phyloP scores from a whole-genome alignment of 2,888 invertebrate genomes.

The Phytoseiulus persimilis region DNA sequence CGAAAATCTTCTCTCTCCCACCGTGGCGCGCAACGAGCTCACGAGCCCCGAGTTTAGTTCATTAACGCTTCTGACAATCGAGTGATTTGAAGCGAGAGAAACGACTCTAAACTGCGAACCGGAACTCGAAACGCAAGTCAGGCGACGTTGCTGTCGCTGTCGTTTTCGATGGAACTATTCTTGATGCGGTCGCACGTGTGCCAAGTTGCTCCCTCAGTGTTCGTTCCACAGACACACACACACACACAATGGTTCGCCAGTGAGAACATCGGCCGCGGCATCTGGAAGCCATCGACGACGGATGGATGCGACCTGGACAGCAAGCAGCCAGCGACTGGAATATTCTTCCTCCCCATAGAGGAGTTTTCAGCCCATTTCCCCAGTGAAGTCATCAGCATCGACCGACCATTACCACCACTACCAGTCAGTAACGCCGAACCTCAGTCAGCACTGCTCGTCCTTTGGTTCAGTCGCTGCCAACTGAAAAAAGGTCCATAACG shows the following conservation, averaged over 20 bases:
- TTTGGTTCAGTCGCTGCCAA: neutral
- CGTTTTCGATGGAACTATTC: neutral
- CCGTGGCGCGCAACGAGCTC: neutral
- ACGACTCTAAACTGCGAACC: neutral
- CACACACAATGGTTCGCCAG: neutral
- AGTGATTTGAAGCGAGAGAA: neutral
- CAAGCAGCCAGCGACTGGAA: neutral
- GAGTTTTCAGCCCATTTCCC: slow-evolving; percentile 5
- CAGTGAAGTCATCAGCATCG: slow-evolving; percentile 5
- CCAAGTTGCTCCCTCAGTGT: slow-evolving; percentile 5
- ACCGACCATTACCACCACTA: neutral
- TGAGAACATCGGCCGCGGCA: neutral
- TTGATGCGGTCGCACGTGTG: neutral
- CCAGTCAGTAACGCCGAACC: neutral
- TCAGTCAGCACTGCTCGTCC: neutral
- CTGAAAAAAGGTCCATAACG: neutral
- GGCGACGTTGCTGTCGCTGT: neutral
- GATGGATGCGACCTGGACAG: neutral
- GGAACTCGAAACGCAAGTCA: neutral
- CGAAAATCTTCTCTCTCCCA: neutral
- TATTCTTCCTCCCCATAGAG: neutral
- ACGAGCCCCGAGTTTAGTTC: neutral
- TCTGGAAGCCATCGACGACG: neutral
- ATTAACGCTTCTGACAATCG: neutral
- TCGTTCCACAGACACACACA: neutral